Evolutionary conservation across 2,888 invertebrate species (phyloP).

Genomic region (Sphaerophoria taeniata): DNA sequence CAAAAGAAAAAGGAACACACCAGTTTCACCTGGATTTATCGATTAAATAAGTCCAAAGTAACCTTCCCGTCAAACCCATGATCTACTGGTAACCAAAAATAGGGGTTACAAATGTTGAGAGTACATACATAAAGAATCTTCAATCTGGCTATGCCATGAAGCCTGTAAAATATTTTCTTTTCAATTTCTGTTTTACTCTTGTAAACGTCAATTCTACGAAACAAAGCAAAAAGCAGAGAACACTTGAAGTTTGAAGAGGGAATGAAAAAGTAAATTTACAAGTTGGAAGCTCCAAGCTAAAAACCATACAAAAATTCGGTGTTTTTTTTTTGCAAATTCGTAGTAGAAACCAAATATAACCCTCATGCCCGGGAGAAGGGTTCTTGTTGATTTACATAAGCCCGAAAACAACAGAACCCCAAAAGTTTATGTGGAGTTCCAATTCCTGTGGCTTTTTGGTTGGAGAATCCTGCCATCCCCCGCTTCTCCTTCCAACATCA

Average conservation of each 20-base stretch:
- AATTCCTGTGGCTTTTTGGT: neutral
- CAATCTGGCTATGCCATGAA: constrained; percentile 33
- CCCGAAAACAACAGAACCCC: constrained; percentile 33
- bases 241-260: constrained; percentile 12
- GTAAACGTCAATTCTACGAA: neutral
- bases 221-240: neutral
- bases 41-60: constrained; percentile 70
- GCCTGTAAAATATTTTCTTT: constrained; percentile 62
- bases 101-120: constrained; percentile 27
- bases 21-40: constrained; percentile 70
- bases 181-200: neutral
- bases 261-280: constrained; percentile 35
- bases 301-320: too few relatives aligned
- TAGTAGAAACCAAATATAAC: too few relatives aligned
- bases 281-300: too few relatives aligned
- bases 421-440: constrained; percentile 45
- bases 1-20: constrained; percentile 22
- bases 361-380: too few relatives aligned
- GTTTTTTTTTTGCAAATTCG: too few relatives aligned
- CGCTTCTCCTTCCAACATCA: constrained; percentile 25
- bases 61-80: constrained; percentile 39
- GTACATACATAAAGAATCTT: neutral
- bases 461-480: neutral
- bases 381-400: too few relatives aligned
- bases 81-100: constrained; percentile 1